Percentiles rank a stretch among this genome's conserved stretches.
Conservation (phyloP, 92 coral and sea anemone genomes). For the Muricea muricata region DNA sequence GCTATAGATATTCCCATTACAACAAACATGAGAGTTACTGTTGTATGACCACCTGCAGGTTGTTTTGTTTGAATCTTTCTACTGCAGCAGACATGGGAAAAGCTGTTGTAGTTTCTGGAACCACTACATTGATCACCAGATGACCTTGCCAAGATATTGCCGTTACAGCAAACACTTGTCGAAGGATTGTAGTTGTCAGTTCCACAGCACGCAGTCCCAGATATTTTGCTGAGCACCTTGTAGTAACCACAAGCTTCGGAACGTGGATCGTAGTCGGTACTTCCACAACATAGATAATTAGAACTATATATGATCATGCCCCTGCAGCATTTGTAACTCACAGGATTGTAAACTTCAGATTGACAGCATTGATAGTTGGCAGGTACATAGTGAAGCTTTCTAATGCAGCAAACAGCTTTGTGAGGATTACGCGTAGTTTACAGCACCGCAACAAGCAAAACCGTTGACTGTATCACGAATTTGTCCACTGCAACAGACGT, state of each 20-base stretch:
- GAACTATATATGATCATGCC: neutral
- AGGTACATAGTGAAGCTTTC: constrained; percentile 25
- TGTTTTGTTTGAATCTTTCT: neutral
- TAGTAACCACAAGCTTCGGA: neutral
- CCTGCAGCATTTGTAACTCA: neutral
- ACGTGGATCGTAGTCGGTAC: neutral
- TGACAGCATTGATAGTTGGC: constrained; percentile 8
- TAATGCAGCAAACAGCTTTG: constrained; percentile 19
- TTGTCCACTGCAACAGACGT: constrained; percentile 13
- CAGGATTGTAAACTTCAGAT: constrained; percentile 15
- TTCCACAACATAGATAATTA: neutral
- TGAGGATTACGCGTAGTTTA: constrained; percentile 33
- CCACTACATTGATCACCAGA: constrained; percentile 41
- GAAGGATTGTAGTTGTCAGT: constrained; percentile 8
- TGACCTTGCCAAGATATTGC: constrained; percentile 28
- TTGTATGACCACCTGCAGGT: neutral
- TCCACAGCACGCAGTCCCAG: constrained; percentile 38
- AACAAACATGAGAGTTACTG: constrained; percentile 1
- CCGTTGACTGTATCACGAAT: constrained; percentile 1
- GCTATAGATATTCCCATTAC: neutral
- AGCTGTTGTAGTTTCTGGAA: constrained; percentile 10
- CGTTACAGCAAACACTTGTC: constrained; percentile 7
- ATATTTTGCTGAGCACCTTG: constrained; percentile 8
- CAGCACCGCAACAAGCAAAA: constrained; percentile 27
- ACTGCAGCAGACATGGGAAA: neutral